phyloP scores from a whole-genome alignment of 2,113 vertebrate species.

The Danionella cerebrum region DNA sequence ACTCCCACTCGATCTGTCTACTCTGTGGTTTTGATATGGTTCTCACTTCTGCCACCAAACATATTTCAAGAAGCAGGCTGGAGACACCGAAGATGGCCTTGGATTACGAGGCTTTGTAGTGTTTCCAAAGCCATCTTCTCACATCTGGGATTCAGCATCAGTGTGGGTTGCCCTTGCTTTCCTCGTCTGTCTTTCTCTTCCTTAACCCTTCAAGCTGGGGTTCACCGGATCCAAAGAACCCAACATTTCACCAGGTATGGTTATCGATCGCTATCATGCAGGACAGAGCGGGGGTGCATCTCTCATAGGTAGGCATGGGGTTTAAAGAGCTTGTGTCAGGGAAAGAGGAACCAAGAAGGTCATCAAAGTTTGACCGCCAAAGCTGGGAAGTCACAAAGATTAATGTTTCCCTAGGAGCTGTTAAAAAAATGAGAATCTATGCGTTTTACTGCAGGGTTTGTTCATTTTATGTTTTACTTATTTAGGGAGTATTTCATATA shows the following conservation, averaged over 20 bases:
- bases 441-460: neutral
- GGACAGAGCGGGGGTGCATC: slow-evolving; percentile 21
- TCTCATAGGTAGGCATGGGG: slow-evolving; percentile 32
- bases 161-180: slow-evolving; percentile 35
- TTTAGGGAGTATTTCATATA: too few relatives aligned
- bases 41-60: slow-evolving; percentile 16
- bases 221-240: slow-evolving; percentile 54
- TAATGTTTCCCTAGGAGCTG: neutral
- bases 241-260: slow-evolving; percentile 26
- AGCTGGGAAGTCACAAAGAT: slow-evolving; percentile 21
- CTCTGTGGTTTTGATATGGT: slow-evolving; percentile 24
- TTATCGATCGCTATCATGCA: slow-evolving; percentile 54
- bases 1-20: slow-evolving; percentile 26
- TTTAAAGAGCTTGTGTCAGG: slow-evolving; percentile 48
- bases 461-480: too few relatives aligned
- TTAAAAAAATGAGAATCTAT: neutral
- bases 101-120: slow-evolving; percentile 34
- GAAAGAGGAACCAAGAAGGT: slow-evolving; percentile 38
- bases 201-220: slow-evolving; percentile 59
- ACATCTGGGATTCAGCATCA: slow-evolving; percentile 52
- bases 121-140: slow-evolving; percentile 15
- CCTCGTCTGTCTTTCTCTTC: slow-evolving; percentile 33
- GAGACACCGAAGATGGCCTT: slow-evolving; percentile 26
- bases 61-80: neutral
- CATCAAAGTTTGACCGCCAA: slow-evolving; percentile 42